Evolutionary conservation across 2,113 vertebrate species (phyloP).

Genomic region (Lepus europaeus): DNA sequence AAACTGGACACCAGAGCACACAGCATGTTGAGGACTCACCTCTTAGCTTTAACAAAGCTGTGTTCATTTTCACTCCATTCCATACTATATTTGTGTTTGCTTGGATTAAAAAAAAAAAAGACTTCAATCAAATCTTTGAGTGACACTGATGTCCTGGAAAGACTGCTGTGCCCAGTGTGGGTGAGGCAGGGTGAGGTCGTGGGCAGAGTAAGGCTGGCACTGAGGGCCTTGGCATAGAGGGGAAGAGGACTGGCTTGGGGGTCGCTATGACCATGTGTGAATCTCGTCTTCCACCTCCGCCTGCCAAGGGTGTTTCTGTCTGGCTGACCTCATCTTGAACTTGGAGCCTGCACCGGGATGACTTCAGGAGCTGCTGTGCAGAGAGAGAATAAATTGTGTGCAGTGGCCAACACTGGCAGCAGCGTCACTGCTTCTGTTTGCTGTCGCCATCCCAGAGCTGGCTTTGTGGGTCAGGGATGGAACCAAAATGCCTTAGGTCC

Average conservation of each 20-base stretch:
- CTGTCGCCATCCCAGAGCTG: not conserved
- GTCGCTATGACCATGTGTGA: too few relatives aligned
- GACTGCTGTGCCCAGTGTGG: not conserved
- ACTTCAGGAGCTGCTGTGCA: not conserved
- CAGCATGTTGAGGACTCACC: not conserved
- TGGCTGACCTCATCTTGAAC: not conserved
- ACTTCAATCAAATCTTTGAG: not conserved
- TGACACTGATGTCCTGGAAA: not conserved
- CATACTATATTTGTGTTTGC: not conserved
- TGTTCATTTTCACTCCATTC: not conserved
- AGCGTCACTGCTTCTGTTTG: not conserved
- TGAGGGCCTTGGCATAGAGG: not conserved
- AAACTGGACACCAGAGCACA: not conserved
- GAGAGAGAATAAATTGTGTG: not conserved
- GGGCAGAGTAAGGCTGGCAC: not conserved
- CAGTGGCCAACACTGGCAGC: fast-evolving
- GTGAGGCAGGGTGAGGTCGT: not conserved
- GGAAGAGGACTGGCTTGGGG: not conserved
- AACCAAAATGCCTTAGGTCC: not conserved
- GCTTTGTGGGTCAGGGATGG: not conserved
- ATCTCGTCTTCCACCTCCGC: not conserved
- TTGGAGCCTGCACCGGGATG: not conserved
- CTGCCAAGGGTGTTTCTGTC: not conserved
- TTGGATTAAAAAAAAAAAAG: not conserved
- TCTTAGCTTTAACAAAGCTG: not conserved